Conservation (phyloP, 2,113 vertebrate species). For the Actenoides lindsayi region DNA sequence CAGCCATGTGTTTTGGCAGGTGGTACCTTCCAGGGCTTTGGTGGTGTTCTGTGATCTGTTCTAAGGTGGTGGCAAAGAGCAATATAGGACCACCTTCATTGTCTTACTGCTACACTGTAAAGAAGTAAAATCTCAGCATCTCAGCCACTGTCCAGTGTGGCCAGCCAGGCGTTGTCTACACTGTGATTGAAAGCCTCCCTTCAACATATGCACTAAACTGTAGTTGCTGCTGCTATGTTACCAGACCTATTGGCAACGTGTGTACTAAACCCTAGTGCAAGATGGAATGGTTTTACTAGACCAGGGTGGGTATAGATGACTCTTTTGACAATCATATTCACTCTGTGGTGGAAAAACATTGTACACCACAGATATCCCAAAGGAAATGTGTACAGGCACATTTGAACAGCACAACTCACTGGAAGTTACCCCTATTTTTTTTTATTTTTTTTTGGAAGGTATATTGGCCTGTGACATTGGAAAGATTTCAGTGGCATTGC, state of each 20-base stretch:
- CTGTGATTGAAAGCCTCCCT: not conserved
- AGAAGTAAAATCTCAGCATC: not conserved
- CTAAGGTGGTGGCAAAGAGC: not conserved
- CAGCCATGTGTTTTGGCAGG: not conserved
- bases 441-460: not conserved
- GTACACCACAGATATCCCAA: not conserved
- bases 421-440: not conserved
- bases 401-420: not conserved
- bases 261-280: accelerated
- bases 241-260: not conserved
- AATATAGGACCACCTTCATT: not conserved
- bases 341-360: not conserved
- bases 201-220: not conserved
- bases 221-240: not conserved
- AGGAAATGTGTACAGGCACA: not conserved
- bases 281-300: not conserved
- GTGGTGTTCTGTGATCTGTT: not conserved
- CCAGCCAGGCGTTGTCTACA: not conserved
- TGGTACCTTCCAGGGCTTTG: not conserved
- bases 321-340: not conserved
- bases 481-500: not conserved
- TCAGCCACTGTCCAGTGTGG: not conserved
- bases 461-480: not conserved
- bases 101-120: not conserved
- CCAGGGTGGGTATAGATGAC: not conserved